Conservation (phyloP, 2,888 invertebrate genomes). For the Dysmachus trigonus region DNA sequence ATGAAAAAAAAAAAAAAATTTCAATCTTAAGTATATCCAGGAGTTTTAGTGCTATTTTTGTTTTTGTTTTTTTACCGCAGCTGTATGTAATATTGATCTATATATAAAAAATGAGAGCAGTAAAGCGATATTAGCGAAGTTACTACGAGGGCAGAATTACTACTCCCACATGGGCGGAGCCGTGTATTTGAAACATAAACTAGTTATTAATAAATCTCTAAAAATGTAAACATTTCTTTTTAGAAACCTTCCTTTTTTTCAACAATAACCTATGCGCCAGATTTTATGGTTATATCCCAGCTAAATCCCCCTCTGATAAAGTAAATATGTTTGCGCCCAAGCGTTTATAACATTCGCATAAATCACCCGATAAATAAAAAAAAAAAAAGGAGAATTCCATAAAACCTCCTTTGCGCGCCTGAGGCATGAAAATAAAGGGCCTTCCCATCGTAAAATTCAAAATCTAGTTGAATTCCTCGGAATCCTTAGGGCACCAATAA, state of each 20-base stretch:
- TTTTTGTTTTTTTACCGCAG: no score
- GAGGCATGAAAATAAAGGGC: not conserved
- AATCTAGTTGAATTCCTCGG: not conserved
- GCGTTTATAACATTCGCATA: not conserved
- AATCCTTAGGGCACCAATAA: conserved; percentile 17
- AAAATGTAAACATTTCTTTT: not conserved
- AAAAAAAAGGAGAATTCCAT: not conserved
- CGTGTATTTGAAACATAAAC: not conserved
- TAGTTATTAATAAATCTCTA: not conserved
- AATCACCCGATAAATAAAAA: not conserved
- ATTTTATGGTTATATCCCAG: not conserved
- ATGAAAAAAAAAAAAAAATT: no score
- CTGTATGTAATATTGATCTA: no score
- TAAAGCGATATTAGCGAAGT: no score
- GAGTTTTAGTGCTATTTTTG: no score
- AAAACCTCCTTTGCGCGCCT: not conserved
- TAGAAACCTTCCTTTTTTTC: not conserved
- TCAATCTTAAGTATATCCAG: no score
- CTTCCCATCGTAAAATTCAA: conserved; percentile 9
- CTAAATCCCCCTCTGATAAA: not conserved
- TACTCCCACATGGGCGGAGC: not conserved
- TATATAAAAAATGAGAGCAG: no score
- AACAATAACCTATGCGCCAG: not conserved
- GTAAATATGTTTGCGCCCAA: not conserved
- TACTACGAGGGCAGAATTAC: no score